Conservation (phyloP, 2,888 invertebrate species). For the Agriopis marginaria region DNA sequence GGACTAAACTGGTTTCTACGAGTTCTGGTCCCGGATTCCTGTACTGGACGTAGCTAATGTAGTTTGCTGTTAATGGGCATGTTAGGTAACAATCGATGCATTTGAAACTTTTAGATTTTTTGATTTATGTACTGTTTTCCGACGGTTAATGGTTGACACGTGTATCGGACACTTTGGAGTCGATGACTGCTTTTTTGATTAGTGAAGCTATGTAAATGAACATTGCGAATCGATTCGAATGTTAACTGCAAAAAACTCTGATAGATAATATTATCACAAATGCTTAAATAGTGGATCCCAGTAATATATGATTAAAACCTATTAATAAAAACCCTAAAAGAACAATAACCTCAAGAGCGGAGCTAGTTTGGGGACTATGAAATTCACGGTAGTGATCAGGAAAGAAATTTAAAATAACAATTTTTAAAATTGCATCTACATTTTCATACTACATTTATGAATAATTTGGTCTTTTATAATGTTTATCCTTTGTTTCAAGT, state of each 20-base stretch:
- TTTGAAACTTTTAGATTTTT: conserved; percentile 9
- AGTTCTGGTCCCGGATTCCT: conserved; percentile 29
- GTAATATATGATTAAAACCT: neutral
- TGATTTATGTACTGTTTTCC: conserved; percentile 26
- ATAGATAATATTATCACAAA: neutral
- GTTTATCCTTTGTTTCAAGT: neutral
- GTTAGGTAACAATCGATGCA: conserved; percentile 30
- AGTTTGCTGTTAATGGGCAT: conserved; percentile 28
- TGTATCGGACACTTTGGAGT: neutral
- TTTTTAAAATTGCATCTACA: no score
- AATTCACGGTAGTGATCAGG: no score
- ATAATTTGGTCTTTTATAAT: neutral
- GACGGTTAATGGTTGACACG: neutral
- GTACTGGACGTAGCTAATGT: conserved; percentile 30
- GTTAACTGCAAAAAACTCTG: neutral
- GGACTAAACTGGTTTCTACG: conserved; percentile 19
- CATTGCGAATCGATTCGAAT: neutral
- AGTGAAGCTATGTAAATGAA: neutral
- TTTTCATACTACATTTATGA: neutral
- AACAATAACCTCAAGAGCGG: no score
- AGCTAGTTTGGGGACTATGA: no score
- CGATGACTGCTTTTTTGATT: neutral
- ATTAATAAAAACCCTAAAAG: no score
- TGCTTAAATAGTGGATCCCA: neutral
- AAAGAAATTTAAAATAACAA: neutral